phyloP scores from a whole-genome alignment of 2,113 vertebrate genomes.

The Lagenorhynchus albirostris region DNA sequence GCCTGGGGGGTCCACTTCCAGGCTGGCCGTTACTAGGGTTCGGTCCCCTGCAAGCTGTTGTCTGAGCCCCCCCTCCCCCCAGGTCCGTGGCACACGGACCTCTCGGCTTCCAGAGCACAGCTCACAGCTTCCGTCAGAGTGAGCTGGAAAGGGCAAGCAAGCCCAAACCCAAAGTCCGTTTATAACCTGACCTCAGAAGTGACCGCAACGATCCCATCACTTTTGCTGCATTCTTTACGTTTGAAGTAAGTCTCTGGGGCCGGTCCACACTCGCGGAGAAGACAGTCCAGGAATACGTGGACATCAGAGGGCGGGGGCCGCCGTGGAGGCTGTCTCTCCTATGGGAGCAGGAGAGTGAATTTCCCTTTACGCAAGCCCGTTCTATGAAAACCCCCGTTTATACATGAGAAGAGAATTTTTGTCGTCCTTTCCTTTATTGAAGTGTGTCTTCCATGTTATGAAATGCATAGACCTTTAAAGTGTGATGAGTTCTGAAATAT shows the following conservation, averaged over 20 bases:
- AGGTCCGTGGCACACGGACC: neutral
- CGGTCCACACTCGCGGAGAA: no score
- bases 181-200: neutral
- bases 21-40: neutral
- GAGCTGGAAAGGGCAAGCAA: neutral
- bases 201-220: neutral
- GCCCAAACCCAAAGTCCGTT: neutral
- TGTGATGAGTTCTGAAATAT: neutral
- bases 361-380: neutral
- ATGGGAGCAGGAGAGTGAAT: no score
- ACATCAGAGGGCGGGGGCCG: neutral
- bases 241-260: neutral
- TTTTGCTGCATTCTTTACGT: neutral
- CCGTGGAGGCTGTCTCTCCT: neutral
- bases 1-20: neutral
- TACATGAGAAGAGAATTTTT: neutral
- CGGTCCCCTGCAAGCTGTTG: neutral
- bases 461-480: neutral
- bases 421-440: neutral
- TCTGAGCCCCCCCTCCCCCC: neutral
- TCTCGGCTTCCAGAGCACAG: neutral
- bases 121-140: no score
- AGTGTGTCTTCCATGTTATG: neutral
- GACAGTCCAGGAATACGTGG: no score
- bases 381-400: neutral